A percentile compares a stretch with the other conserved stretches of the same genome.
Conservation (phyloP, 2,797 vertebrate genomes). For the Prunella strophiata region DNA sequence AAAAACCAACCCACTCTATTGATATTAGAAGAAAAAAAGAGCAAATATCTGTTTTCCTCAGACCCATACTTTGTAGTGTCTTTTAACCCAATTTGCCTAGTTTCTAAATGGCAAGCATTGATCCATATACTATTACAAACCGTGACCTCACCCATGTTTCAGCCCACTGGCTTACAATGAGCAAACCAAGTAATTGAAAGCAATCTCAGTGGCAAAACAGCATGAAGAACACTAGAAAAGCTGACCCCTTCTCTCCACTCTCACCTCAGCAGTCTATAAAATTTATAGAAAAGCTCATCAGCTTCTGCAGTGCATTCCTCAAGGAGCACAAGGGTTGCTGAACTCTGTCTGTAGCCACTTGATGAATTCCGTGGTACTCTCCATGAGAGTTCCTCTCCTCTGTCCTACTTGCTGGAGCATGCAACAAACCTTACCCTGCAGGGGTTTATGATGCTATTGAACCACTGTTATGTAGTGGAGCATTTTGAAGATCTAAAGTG, state of each 20-base stretch:
- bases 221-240: conserved; percentile 33
- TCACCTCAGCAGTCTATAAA: conserved; percentile 11
- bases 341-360: conserved; percentile 5
- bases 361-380: neutral
- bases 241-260: conserved; percentile 4
- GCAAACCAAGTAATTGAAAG: conserved; percentile 10
- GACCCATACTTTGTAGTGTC: neutral
- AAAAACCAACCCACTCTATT: neutral
- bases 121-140: neutral
- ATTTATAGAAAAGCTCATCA: conserved; percentile 16
- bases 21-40: neutral
- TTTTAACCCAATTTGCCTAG: conserved; percentile 6
- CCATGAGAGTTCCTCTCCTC: neutral
- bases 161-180: conserved; percentile 21
- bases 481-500: neutral
- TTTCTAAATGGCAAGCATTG: conserved; percentile 16
- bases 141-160: neutral
- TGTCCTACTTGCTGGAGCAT: conserved; percentile 2
- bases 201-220: conserved; percentile 18
- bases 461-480: neutral
- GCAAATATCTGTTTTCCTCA: neutral
- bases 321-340: neutral
- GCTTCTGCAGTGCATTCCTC: conserved; percentile 3
- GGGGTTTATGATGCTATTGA: neutral
- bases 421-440: neutral